phyloP scores from a whole-genome alignment of 1,140 invertebrate genomes.

The Oncopodura yosiiana region DNA sequence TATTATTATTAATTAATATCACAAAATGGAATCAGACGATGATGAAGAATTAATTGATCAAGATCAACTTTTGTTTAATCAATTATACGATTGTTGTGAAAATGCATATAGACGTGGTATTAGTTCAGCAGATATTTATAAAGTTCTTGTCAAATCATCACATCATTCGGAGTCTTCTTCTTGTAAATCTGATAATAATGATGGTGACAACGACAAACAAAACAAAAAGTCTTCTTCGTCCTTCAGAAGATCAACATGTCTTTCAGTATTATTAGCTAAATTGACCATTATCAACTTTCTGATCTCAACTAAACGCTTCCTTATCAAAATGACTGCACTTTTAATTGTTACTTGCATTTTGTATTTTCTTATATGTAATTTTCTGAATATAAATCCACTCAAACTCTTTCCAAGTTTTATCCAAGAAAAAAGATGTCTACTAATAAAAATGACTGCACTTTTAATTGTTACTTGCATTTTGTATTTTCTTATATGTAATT shows the following conservation, averaged over 20 bases:
- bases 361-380: constrained; percentile 3
- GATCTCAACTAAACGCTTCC: not conserved
- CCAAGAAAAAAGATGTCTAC: constrained; percentile 3
- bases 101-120: constrained; percentile 18
- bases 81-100: constrained; percentile 4
- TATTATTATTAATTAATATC: too few species aligned
- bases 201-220: too few species aligned
- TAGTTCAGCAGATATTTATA: constrained; percentile 23
- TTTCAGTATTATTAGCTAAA: too few species aligned
- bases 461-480: not conserved
- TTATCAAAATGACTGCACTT: not conserved
- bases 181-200: too few species aligned
- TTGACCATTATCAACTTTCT: not conserved
- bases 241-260: not conserved
- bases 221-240: not conserved
- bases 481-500: not conserved
- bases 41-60: not conserved
- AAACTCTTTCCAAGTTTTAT: constrained; percentile 13
- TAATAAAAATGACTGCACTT: not conserved
- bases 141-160: too few species aligned
- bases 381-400: constrained; percentile 15
- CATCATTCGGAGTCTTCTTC: too few species aligned
- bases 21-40: not conserved
- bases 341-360: not conserved
- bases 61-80: not conserved